These are phyloP conservation scores for Hemitrygon akajei DNA, from an alignment of 2,797 vertebrate species.

Conservation along the genomic window DNA sequence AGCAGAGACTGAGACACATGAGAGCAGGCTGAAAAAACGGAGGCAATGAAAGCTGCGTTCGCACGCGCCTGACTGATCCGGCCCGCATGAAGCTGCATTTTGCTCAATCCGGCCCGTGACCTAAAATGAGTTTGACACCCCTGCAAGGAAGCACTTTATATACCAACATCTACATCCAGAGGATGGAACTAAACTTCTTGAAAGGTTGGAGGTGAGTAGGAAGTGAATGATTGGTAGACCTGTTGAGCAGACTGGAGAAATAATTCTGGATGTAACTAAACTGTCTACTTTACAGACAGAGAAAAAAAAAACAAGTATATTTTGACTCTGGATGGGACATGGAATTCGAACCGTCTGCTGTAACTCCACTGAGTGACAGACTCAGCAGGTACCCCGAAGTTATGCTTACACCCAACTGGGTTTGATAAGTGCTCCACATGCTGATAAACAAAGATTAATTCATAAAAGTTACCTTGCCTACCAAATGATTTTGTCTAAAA, in stretches of 20 bases:
- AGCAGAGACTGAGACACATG: no score
- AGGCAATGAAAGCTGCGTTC: no score
- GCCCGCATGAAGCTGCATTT: no score
- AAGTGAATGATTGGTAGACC: background rate
- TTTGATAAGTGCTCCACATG: slow-evolving; percentile 56
- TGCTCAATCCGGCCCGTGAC: no score
- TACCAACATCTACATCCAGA: background rate
- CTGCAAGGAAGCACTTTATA: background rate
- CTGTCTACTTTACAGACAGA: background rate
- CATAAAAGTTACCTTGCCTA: no score
- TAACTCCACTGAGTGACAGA: slow-evolving; percentile 66
- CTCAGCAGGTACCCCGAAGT: slow-evolving; percentile 64
- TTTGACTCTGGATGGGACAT: slow-evolving; percentile 70
- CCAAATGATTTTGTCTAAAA: no score
- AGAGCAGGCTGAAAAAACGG: no score
- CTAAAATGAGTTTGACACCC: no score
- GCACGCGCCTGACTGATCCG: no score
- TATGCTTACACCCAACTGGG: slow-evolving; percentile 71
- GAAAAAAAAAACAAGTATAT: slow-evolving; percentile 58
- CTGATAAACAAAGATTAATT: no score
- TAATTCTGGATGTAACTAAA: background rate
- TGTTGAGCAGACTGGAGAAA: no score
- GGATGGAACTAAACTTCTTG: background rate
- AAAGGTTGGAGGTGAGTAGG: background rate
- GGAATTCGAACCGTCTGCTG: slow-evolving; percentile 67